A percentile compares a stretch with the other conserved stretches of the same genome.
Conservation (phyloP, 2,797 vertebrate genomes). For the Amblyopsis hoosieri region DNA sequence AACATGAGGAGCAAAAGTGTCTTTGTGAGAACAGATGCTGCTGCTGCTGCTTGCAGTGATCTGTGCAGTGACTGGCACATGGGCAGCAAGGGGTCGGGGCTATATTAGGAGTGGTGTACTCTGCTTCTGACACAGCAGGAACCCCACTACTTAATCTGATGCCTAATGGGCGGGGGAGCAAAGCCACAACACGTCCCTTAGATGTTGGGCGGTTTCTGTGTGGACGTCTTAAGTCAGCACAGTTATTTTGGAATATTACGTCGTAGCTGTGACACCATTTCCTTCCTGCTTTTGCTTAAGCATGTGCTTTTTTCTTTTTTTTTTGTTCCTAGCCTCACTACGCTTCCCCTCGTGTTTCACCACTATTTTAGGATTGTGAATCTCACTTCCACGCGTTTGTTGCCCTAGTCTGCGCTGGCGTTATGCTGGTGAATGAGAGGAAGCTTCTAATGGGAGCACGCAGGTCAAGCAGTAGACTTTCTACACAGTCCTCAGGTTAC, state of each 20-base stretch:
- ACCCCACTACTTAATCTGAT: conserved; percentile 1
- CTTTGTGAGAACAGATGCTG: conserved; percentile 27
- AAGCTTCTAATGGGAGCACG: conserved; percentile 33
- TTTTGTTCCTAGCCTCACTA: conserved; percentile 28
- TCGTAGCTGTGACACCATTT: conserved; percentile 68
- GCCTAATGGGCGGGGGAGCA: conserved; percentile 38
- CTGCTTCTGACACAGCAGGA: conserved; percentile 15
- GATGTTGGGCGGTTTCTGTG: conserved; percentile 27
- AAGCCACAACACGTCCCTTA: conserved; percentile 16
- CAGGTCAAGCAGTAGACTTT: conserved; percentile 15
- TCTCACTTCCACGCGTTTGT: conserved; percentile 42
- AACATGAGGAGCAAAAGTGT: conserved; percentile 16
- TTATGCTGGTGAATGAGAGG: conserved; percentile 45
- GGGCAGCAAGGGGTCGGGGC: conserved; percentile 33
- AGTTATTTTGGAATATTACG: conserved; percentile 72
- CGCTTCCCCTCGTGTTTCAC: conserved; percentile 37
- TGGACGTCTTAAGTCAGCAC: conserved; percentile 57
- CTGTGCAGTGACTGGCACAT: conserved; percentile 34
- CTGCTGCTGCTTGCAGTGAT: conserved; percentile 11
- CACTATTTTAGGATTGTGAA: conserved; percentile 66
- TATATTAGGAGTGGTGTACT: conserved; percentile 22
- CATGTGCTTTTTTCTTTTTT: conserved; percentile 40
- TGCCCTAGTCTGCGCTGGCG: conserved; percentile 43
- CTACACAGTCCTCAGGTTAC: conserved; percentile 31
- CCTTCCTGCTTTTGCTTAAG: conserved; percentile 66